Base-by-base conservation (phyloP, 1,140 invertebrate genomes). In the Rhynchophorus ferrugineus region DNA sequence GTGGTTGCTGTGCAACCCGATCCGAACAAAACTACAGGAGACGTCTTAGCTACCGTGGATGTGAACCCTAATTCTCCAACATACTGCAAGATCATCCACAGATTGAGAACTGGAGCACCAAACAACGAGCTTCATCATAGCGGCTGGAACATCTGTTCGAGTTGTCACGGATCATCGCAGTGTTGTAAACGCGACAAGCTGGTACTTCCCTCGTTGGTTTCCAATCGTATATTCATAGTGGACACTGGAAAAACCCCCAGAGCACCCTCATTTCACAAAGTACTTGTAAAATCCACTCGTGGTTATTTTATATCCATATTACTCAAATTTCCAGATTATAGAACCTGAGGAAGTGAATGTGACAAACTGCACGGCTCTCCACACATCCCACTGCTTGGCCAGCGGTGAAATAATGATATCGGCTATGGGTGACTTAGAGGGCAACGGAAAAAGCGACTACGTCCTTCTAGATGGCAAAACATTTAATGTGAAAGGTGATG, bases 121-220 rank as follows among this genome's bases (percentile, higher is more conserved):
- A 87, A 83, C 1, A 91, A 98, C 65, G 95, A 98, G 69, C 67
- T 98, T 0, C 95, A 98, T 68, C 95, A 98, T 67, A 86, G 82
- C 13, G 95, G 94, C 0, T 98, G 94, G 94, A 98, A 98, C 66
- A 80, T 91, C 6, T 98, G 95, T 67, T 93, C 90, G 56, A 94
- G 91, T 71, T 96, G 92, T 68, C 61, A 71, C 42, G 61, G 68
- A 1, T 66, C 68, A 29, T 57, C 65, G 20, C 62, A 62, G 35
- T 69, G 70, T 52, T 75, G 75, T 36, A 80, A 79, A 50, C 72
- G 92, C 21, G 79, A 91, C 64, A 81, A 84, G 18, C 65, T 98
- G 11, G 79, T 98, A 8, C 64, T 97, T 19, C 94, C 95, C 0
- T 78, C 81, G 48, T 65, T 98, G 0, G 79, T 83, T 57, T 91